Evolutionary conservation across 2,888 invertebrate species (phyloP).

Genomic region (Villa cingulata): DNA sequence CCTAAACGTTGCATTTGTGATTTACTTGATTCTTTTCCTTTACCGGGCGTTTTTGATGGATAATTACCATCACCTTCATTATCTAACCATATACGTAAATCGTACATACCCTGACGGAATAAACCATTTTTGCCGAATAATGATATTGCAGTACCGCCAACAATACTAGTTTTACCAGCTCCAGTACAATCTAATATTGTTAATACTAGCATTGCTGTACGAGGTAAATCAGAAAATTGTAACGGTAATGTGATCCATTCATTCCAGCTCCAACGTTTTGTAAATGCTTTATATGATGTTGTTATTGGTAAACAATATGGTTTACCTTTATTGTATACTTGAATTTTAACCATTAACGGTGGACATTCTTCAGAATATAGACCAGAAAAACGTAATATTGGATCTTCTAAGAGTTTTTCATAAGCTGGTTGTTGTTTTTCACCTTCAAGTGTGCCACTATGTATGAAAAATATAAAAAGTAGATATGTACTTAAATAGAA

Average conservation of each 20-base stretch:
- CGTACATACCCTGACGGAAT: constrained; percentile 63
- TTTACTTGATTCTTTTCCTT: constrained; percentile 63
- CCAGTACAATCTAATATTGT: constrained; percentile 88
- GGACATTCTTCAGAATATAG: constrained; percentile 72
- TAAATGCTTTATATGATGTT: constrained; percentile 86
- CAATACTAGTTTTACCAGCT: constrained; percentile 64
- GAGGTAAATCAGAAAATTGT: constrained; percentile 79
- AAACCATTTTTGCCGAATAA: constrained; percentile 92
- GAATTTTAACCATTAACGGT: constrained; percentile 77
- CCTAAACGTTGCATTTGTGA: constrained; percentile 79
- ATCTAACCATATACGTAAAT: constrained; percentile 81
- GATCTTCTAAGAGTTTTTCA: constrained; percentile 73
- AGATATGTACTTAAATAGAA: no score
- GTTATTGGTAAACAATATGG: constrained; percentile 74
- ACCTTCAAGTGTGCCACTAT: constrained; percentile 86
- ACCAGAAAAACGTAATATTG: constrained; percentile 82
- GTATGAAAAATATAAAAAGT: constrained; percentile 5
- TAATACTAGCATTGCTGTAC: constrained; percentile 71
- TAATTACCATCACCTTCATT: constrained; percentile 64
- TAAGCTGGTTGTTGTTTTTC: constrained; percentile 74
- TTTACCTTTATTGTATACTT: constrained; percentile 67
- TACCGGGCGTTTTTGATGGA: constrained; percentile 68
- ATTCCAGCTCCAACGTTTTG: constrained; percentile 94
- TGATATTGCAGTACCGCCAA: constrained; percentile 86
- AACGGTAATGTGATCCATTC: constrained; percentile 91